These are phyloP conservation scores for Melinaea menophilus DNA, from an alignment of 2,888 invertebrate species.

Conservation along the genomic window DNA sequence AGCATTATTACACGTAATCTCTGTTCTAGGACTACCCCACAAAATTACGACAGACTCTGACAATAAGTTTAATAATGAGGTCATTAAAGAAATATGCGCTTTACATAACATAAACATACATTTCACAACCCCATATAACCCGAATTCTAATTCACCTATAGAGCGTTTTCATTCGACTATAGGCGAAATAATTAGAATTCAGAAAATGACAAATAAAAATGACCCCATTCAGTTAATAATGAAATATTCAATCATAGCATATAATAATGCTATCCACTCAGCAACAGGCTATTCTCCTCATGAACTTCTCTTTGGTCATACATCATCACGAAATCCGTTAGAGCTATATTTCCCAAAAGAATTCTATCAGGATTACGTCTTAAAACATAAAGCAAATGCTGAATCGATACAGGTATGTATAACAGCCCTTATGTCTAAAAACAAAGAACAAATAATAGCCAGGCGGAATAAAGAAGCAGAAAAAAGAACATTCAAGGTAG, in stretches of 20 bases:
- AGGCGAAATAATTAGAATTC: slow-evolving; percentile 29
- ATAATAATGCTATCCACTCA: too few relatives aligned
- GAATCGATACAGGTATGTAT: too few relatives aligned
- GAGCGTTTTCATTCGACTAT: slow-evolving; percentile 28
- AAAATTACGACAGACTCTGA: too few relatives aligned
- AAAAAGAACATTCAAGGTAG: too few relatives aligned
- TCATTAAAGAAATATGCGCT: background rate
- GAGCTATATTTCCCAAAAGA: slow-evolving; percentile 39
- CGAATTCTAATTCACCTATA: slow-evolving; percentile 28
- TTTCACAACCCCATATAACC: slow-evolving; percentile 28
- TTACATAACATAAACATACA: slow-evolving; percentile 24
- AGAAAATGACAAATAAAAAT: slow-evolving; percentile 32
- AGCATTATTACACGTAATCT: too few relatives aligned
- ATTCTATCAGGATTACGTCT: slow-evolving; percentile 83
- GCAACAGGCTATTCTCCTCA: too few relatives aligned
- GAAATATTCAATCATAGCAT: too few relatives aligned
- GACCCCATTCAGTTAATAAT: slow-evolving; percentile 27
- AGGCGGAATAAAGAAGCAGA: background rate
- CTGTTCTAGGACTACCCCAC: too few relatives aligned
- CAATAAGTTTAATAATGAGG: too few relatives aligned
- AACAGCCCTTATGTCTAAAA: too few relatives aligned
- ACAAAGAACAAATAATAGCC: slow-evolving; percentile 27
- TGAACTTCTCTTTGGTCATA: slow-evolving; percentile 24
- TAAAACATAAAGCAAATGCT: slow-evolving; percentile 71
- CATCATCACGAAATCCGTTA: slow-evolving; percentile 36